Evolutionary conservation across 2,113 vertebrate species (phyloP).

Genomic region (Planiliza haematocheilus): DNA sequence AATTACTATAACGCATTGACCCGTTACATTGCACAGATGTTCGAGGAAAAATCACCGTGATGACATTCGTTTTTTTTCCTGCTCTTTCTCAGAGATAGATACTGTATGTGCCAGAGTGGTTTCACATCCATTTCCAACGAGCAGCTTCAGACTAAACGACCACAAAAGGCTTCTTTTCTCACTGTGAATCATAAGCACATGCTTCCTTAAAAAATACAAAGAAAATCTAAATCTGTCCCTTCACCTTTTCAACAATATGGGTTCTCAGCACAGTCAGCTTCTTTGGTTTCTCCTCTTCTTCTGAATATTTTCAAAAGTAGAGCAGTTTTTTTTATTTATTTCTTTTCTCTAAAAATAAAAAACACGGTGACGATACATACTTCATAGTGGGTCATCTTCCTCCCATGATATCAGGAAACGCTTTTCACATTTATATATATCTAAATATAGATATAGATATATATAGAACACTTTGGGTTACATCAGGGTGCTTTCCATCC

Average conservation of each 20-base stretch:
- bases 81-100: too few species aligned
- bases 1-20: too few species aligned
- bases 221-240: not conserved
- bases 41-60: too few species aligned
- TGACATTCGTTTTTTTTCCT: too few species aligned
- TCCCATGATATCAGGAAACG: not conserved
- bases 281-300: not conserved
- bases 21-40: too few species aligned
- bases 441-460: not conserved
- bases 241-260: not conserved
- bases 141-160: not conserved
- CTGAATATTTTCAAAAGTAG: not conserved
- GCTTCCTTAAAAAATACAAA: slow-evolving; percentile 28
- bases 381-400: not conserved
- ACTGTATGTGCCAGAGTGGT: too few species aligned
- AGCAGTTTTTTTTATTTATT: not conserved
- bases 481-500: slow-evolving; percentile 26
- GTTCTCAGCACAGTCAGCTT: not conserved
- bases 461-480: slow-evolving; percentile 14
- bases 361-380: not conserved
- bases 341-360: too few species aligned
- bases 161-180: not conserved
- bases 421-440: too few species aligned
- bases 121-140: not conserved
- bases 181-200: slow-evolving; percentile 1